Percentiles rank a stretch among this genome's conserved stretches.
Evolutionary conservation across 2,797 vertebrate genomes (phyloP).

Genomic region (Naso thynnoides): DNA sequence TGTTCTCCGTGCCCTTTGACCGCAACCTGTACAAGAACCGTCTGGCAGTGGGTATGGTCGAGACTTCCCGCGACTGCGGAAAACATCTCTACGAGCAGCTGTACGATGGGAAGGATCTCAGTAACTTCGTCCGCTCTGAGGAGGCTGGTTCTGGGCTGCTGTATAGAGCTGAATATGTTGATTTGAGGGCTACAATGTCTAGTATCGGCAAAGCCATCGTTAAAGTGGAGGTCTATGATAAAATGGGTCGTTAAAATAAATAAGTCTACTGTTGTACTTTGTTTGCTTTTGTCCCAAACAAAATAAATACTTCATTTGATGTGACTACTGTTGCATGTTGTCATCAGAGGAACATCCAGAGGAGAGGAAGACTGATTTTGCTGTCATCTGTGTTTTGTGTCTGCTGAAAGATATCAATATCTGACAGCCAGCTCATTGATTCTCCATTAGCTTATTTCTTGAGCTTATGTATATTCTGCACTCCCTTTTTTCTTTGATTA

Average conservation of each 20-base stretch:
- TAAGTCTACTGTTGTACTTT: neutral
- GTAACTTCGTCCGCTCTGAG: constrained; percentile 54
- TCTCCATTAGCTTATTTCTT: constrained; percentile 67
- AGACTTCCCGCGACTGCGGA: constrained; percentile 65
- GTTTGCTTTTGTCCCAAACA: constrained; percentile 19
- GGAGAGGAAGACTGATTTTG: constrained; percentile 62
- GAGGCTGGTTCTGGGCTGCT: constrained; percentile 58
- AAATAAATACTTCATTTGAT: constrained; percentile 57
- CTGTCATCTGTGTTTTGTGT: constrained; percentile 65
- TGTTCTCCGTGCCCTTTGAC: constrained; percentile 83
- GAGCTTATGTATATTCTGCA: constrained; percentile 48
- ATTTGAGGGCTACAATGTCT: constrained; percentile 81
- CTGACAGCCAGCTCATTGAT: constrained; percentile 76
- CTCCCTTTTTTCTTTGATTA: constrained; percentile 56
- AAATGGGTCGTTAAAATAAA: constrained; percentile 60
- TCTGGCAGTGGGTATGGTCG: constrained; percentile 74
- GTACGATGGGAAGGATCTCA: constrained; percentile 78
- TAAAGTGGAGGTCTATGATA: constrained; percentile 80
- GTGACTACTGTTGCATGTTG: constrained; percentile 42
- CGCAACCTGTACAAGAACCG: constrained; percentile 77
- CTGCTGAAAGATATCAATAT: constrained; percentile 67
- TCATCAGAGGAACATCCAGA: constrained; percentile 42
- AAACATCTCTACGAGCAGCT: constrained; percentile 76
- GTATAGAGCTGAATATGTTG: constrained; percentile 32
- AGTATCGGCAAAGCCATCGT: constrained; percentile 76